Evolutionary conservation across 2,888 invertebrate genomes (phyloP), one percentile per base, ranked within the genome.

Genomic region (Hypomecis atomaria): DNA sequence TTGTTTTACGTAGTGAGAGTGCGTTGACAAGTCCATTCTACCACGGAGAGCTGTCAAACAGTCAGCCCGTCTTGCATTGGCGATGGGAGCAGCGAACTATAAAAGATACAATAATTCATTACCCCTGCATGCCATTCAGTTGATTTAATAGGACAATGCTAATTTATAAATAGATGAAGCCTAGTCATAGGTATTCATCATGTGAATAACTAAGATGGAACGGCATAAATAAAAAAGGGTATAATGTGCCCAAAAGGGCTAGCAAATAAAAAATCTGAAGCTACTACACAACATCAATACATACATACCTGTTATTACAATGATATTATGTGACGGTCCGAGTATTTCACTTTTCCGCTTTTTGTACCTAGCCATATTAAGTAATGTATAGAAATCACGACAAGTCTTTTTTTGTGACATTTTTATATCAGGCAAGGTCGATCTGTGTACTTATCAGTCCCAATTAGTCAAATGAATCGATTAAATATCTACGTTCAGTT

Each of bases 31-130:
- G 67, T 71, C 67, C 69, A 69, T 61, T 62, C 62, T 53, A 63
- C 42, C 40, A 63, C 57, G 58, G 57, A 62, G 57, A 48, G 54
- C 65, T 83, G 89, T 90, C 90, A 90, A 67, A 86, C 90, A 52
- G 85, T 80, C 65, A 88, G 79, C 34, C 80, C 83, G 68, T 87
- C 88, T 68, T 80, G 76, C 82, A 87, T 82, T n/a, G 87, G 86
- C 49, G 89, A 83, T 45, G 88, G 88, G 59, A 90, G 82, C 73
- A 92, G 83, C 45, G 90, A 91, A 71, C 90, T 91, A 85, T 69
- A 83, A 83, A 71, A 76, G 48, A 64, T 58, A 42, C 50, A 57
- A 56, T 47, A 23, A 52, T 43, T 47, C 33, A 53, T 60, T 65
- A 63, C 53, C 63, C 37, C 54, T 48, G 13, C 23, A 36, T 54